phyloP scores from a whole-genome alignment of 2,113 vertebrate genomes.

The Symphodus melops region DNA sequence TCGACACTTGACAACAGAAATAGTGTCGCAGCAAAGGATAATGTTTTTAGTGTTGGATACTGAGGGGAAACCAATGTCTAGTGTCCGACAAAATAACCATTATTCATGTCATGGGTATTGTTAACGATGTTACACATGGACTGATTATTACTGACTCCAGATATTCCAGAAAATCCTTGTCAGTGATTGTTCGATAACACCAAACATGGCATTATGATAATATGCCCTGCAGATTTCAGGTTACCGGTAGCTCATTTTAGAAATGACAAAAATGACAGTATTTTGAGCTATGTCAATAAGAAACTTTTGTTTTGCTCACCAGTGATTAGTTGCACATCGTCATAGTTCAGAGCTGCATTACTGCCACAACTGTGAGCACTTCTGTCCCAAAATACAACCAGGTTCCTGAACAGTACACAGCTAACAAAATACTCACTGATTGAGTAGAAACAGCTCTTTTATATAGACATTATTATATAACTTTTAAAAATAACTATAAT shows the following conservation, averaged over 20 bases:
- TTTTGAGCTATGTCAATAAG: slow-evolving; percentile 1
- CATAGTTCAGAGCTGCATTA: slow-evolving; percentile 11
- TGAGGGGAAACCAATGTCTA: slow-evolving; percentile 11
- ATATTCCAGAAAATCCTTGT: background rate
- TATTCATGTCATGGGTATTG: background rate
- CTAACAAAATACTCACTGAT: slow-evolving; percentile 60
- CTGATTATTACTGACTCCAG: background rate
- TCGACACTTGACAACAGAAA: slow-evolving; percentile 24
- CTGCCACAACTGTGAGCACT: slow-evolving; percentile 6
- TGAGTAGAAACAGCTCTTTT: slow-evolving; percentile 48
- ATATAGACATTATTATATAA: slow-evolving; percentile 56
- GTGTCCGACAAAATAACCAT: background rate
- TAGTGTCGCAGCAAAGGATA: slow-evolving; percentile 19
- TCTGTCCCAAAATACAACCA: slow-evolving; percentile 35
- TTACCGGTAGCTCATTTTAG: slow-evolving; percentile 17
- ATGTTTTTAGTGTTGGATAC: background rate
- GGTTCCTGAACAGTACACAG: slow-evolving; percentile 40
- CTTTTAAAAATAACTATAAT: slow-evolving; percentile 70
- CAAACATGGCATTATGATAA: slow-evolving; percentile 10
- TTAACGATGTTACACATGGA: too few species aligned
- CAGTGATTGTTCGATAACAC: slow-evolving; percentile 1
- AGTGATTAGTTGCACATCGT: slow-evolving; percentile 1
- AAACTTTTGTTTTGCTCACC: slow-evolving; percentile 5
- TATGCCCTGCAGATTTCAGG: slow-evolving; percentile 21
- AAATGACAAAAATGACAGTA: background rate